A percentile compares a stretch with the other conserved stretches of the same genome.
phyloP scores from a whole-genome alignment of 2,113 vertebrate genomes.

The Urocolius indicus region DNA sequence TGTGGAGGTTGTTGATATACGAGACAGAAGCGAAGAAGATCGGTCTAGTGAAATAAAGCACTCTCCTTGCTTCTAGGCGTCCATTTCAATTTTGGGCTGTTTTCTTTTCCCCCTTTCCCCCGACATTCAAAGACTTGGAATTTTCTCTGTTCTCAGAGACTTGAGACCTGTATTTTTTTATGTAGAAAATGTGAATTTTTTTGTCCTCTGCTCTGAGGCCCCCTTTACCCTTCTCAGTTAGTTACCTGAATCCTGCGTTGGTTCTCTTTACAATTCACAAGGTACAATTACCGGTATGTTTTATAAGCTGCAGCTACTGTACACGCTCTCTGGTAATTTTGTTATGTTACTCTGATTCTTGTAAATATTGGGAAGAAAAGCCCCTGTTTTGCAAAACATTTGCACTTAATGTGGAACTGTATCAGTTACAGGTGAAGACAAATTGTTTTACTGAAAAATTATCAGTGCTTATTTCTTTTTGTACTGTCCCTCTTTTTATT shows the following conservation, averaged over 20 bases:
- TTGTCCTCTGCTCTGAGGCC: slow-evolving; percentile 71
- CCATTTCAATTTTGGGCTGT: slow-evolving; percentile 71
- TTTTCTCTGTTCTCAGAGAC: slow-evolving; percentile 81
- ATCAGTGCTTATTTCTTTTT: not conserved
- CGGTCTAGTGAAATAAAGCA: slow-evolving; percentile 94
- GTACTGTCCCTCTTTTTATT: slow-evolving; percentile 32
- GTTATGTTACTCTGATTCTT: slow-evolving; percentile 78
- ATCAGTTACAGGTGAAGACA: slow-evolving; percentile 63
- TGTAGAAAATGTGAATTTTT: slow-evolving; percentile 86
- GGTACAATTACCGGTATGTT: slow-evolving; percentile 82
- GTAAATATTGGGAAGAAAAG: slow-evolving; percentile 80
- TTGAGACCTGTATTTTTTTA: slow-evolving; percentile 84
- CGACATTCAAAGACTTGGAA: slow-evolving; percentile 73
- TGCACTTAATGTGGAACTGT: slow-evolving; percentile 78
- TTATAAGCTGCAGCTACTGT: slow-evolving; percentile 85
- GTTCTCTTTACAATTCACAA: slow-evolving; percentile 78
- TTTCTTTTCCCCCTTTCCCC: not conserved
- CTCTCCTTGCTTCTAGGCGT: slow-evolving; percentile 71
- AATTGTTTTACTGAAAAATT: slow-evolving; percentile 68
- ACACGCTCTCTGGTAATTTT: slow-evolving; percentile 79
- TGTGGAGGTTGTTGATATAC: slow-evolving; percentile 99
- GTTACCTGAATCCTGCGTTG: slow-evolving; percentile 74
- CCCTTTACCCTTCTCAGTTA: slow-evolving; percentile 71
- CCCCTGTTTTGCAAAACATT: slow-evolving; percentile 75
- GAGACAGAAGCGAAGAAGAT: slow-evolving; percentile 99